Evolutionary conservation across 2,797 vertebrate genomes (phyloP).

Genomic region (Melanotaenia parkinsoni): DNA sequence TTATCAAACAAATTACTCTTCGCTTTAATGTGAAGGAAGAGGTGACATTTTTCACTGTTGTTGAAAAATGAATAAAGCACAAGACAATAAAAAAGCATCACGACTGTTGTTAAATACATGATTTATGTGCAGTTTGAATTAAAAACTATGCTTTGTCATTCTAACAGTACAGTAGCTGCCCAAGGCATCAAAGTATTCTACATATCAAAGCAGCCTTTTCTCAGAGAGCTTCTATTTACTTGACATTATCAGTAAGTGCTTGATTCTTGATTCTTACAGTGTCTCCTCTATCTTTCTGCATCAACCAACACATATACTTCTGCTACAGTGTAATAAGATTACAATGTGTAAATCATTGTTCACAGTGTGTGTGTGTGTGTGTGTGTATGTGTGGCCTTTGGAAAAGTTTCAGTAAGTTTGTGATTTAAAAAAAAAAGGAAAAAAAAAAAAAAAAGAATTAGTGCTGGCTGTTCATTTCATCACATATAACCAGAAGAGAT

Average conservation of each 20-base stretch:
- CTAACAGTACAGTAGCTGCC: constrained; percentile 78
- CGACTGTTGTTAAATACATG: constrained; percentile 73
- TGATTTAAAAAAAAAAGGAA: constrained; percentile 33
- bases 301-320: constrained; percentile 52
- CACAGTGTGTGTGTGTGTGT: constrained; percentile 47
- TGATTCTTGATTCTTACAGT: constrained; percentile 57
- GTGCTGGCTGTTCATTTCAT: neutral
- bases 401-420: constrained; percentile 41
- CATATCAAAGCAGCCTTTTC: constrained; percentile 58
- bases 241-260: constrained; percentile 69
- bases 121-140: constrained; percentile 79
- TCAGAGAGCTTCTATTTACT: constrained; percentile 49
- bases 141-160: constrained; percentile 72
- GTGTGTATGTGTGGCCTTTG: constrained; percentile 1
- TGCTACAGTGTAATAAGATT: constrained; percentile 46
- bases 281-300: constrained; percentile 58
- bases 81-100: constrained; percentile 52
- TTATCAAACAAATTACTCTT: constrained; percentile 34
- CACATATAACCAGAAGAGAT: constrained; percentile 8
- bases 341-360: constrained; percentile 52
- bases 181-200: constrained; percentile 71
- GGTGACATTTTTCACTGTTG: constrained; percentile 24
- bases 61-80: constrained; percentile 32
- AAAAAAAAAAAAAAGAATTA: constrained; percentile 30
- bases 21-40: constrained; percentile 23